Conservation (phyloP, 2,797 vertebrate species). For the Protosalanx chinensis region DNA sequence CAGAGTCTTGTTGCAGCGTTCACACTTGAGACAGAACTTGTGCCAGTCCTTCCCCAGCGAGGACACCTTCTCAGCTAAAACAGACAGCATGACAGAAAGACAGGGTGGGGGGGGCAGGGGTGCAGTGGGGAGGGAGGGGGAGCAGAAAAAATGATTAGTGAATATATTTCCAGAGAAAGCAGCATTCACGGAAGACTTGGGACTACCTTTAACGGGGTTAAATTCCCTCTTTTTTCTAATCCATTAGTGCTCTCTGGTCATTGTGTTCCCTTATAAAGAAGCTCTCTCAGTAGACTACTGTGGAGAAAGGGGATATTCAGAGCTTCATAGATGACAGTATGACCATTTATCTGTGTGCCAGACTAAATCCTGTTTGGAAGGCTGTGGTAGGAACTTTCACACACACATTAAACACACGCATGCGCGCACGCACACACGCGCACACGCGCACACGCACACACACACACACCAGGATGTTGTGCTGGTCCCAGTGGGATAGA, state of each 20-base stretch:
- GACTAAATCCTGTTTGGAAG: conserved; percentile 20
- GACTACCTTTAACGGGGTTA: conserved; percentile 20
- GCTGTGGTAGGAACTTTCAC: not conserved
- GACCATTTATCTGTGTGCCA: conserved; percentile 35
- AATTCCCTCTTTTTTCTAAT: conserved; percentile 4
- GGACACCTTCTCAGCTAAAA: conserved; percentile 90
- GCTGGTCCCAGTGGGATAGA: conserved; percentile 46
- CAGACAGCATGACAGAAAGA: conserved; percentile 2
- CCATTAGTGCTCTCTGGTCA: conserved; percentile 12
- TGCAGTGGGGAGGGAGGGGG: not conserved
- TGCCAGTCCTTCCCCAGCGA: conserved; percentile 98
- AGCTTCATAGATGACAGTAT: conserved; percentile 41
- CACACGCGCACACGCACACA: not conserved
- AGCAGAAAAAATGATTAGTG: conserved; percentile 23
- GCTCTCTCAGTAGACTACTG: conserved; percentile 3
- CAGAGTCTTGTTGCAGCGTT: conserved; percentile 94
- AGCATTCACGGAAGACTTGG: conserved; percentile 23
- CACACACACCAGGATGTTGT: conserved; percentile 45
- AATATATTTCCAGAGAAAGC: conserved; percentile 33
- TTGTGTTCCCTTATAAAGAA: conserved; percentile 20
- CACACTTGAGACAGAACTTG: conserved; percentile 95
- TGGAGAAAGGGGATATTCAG: conserved; percentile 29
- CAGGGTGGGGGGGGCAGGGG: not conserved
- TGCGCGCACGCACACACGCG: not conserved
- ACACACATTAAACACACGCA: not conserved